These are phyloP conservation scores for Microcebus jonahi DNA, from an alignment of 2,113 vertebrate genomes.

Conservation along the genomic window DNA sequence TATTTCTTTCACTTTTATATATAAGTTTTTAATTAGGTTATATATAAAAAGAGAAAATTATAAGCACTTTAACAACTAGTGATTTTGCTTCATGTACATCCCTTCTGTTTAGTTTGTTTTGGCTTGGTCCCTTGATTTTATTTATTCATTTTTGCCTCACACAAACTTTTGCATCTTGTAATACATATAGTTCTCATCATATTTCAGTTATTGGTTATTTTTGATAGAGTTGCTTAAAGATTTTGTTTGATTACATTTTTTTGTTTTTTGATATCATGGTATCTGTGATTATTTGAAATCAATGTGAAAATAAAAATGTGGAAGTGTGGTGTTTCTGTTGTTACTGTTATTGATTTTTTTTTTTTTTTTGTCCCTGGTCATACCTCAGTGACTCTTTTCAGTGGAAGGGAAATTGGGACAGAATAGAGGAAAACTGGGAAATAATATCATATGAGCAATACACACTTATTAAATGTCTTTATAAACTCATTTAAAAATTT, in stretches of 20 bases:
- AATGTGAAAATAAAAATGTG: neutral
- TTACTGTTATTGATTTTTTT: neutral
- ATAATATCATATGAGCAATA: neutral
- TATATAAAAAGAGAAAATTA: neutral
- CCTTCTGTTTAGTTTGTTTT: neutral
- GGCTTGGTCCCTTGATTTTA: neutral
- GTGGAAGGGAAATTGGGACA: neutral
- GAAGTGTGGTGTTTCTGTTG: neutral
- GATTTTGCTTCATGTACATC: neutral
- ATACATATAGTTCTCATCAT: neutral
- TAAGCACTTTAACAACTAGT: neutral
- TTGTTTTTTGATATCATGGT: neutral
- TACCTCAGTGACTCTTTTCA: neutral
- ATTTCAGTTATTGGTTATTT: neutral
- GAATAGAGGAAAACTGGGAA: neutral
- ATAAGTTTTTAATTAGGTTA: neutral
- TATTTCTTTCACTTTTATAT: neutral
- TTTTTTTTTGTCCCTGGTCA: neutral
- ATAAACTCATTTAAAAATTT: no score
- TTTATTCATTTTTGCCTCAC: neutral
- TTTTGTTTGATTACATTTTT: neutral
- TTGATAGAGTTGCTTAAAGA: neutral
- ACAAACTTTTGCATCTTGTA: neutral
- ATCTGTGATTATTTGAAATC: neutral
- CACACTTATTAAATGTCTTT: neutral